These are phyloP conservation scores for Acanthococcus lagerstroemiae DNA, from an alignment of 2,888 invertebrate species.

Conservation along the genomic window DNA sequence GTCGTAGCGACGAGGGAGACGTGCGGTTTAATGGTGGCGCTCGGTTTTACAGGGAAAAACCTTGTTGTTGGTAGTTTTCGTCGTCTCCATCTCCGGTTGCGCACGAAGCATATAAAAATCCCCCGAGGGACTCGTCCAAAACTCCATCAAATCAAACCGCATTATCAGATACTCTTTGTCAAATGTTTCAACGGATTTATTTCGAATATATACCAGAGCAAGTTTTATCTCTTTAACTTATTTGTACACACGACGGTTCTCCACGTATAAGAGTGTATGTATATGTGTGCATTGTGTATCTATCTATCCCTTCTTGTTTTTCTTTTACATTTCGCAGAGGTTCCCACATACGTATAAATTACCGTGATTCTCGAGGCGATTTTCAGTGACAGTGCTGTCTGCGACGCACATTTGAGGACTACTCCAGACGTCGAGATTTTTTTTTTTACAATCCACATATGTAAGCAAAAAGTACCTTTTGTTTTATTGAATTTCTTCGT, in stretches of 20 bases:
- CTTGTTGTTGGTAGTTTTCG: neutral
- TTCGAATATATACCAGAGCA: slow-evolving; percentile 1
- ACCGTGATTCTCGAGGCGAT: slow-evolving; percentile 19
- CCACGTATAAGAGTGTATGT: too few species aligned
- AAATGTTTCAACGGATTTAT: slow-evolving; percentile 30
- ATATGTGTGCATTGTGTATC: too few species aligned
- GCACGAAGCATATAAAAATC: slow-evolving; percentile 30
- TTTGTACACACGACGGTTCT: slow-evolving; percentile 25
- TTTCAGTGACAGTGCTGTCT: slow-evolving; percentile 10
- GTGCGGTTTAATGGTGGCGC: slow-evolving; percentile 21
- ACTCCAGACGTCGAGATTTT: too few species aligned
- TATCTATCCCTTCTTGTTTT: slow-evolving; percentile 2
- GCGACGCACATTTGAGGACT: slow-evolving; percentile 8
- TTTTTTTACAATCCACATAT: too few species aligned
- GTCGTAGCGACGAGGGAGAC: neutral
- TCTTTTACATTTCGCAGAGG: slow-evolving; percentile 20
- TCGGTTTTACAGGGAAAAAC: neutral
- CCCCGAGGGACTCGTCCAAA: slow-evolving; percentile 29
- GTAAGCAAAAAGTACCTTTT: too few species aligned
- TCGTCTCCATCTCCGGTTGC: slow-evolving; percentile 27
- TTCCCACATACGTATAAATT: slow-evolving; percentile 26
- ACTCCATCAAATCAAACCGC: slow-evolving; percentile 31
- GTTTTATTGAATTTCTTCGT: too few species aligned
- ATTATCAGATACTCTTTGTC: slow-evolving; percentile 31
- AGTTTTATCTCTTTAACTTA: slow-evolving; percentile 28